Evolutionary conservation across 2,113 vertebrate species (phyloP).

Genomic region (Bubo scandiacus): DNA sequence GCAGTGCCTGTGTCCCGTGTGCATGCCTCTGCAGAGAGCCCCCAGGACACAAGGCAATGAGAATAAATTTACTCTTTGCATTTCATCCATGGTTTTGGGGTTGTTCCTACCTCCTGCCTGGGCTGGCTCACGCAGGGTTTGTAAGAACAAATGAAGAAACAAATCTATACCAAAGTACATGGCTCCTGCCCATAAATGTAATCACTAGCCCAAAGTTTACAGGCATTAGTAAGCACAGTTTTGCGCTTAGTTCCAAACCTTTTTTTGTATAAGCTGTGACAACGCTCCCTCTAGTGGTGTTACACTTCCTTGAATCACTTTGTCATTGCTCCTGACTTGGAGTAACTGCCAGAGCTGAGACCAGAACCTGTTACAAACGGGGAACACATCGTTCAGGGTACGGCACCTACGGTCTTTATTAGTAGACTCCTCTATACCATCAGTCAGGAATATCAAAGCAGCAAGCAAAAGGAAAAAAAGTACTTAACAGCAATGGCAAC

Average conservation of each 20-base stretch:
- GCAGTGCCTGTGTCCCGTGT: too few relatives aligned
- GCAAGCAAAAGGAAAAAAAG: background rate
- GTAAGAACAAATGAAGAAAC: background rate
- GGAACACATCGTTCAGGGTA: accelerated
- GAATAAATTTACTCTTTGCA: too few relatives aligned
- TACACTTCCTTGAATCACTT: accelerated
- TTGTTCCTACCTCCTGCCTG: too few relatives aligned
- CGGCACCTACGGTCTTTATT: background rate
- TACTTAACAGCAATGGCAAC: background rate
- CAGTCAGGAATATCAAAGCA: background rate
- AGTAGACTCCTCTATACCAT: background rate
- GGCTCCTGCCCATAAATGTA: accelerated
- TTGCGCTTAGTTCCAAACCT: accelerated
- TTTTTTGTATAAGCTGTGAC: background rate
- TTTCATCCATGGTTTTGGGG: too few relatives aligned
- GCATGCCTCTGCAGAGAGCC: too few relatives aligned
- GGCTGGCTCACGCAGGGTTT: too few relatives aligned
- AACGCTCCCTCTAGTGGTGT: constrained; percentile 50
- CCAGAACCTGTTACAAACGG: background rate
- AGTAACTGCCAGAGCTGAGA: background rate
- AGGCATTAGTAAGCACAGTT: accelerated
- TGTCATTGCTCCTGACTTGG: accelerated
- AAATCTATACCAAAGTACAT: accelerated
- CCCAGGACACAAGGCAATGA: too few relatives aligned
- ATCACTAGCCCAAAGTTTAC: accelerated